A percentile compares a stretch with the other conserved stretches of the same genome.
phyloP scores from a whole-genome alignment of 2,888 invertebrate species.

The Rhynchonema sp. region DNA sequence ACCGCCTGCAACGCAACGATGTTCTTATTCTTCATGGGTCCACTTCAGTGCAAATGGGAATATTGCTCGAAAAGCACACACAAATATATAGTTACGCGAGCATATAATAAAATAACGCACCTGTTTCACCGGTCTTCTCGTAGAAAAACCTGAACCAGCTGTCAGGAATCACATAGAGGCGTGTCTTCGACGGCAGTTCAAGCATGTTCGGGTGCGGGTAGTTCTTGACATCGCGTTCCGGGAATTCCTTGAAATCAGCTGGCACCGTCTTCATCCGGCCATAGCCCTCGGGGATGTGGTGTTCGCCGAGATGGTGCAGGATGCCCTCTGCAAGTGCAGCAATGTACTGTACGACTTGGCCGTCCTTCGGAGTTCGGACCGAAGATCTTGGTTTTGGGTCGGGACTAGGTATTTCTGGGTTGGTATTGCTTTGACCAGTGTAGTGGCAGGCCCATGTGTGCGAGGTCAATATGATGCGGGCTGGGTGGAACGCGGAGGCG shows the following conservation, averaged over 20 bases:
- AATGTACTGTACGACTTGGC: too few species aligned
- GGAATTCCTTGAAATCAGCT: constrained; percentile 27
- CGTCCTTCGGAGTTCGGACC: too few species aligned
- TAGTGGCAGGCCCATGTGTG: too few species aligned
- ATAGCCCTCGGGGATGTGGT: neutral
- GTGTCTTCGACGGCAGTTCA: constrained; percentile 47
- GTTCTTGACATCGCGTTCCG: constrained; percentile 47
- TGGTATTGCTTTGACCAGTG: too few species aligned
- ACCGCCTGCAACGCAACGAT: constrained; percentile 48
- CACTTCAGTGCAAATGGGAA: too few species aligned
- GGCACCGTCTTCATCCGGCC: neutral
- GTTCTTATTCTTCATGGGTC: constrained; percentile 4
- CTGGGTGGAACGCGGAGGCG: too few species aligned
- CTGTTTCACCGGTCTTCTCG: constrained; percentile 60
- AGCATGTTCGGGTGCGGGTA: constrained; percentile 49
- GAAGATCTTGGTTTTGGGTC: too few species aligned
- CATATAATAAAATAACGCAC: constrained; percentile 26
- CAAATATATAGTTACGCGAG: too few species aligned
- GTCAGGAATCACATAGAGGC: constrained; percentile 70
- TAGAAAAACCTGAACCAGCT: constrained; percentile 83
- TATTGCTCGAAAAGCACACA: too few species aligned
- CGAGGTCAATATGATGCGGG: too few species aligned
- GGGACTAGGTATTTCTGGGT: too few species aligned
- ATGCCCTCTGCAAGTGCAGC: too few species aligned
- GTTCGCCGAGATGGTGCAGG: neutral